phyloP scores from a whole-genome alignment of 2,888 invertebrate species.

The Ormyrus thymus region DNA sequence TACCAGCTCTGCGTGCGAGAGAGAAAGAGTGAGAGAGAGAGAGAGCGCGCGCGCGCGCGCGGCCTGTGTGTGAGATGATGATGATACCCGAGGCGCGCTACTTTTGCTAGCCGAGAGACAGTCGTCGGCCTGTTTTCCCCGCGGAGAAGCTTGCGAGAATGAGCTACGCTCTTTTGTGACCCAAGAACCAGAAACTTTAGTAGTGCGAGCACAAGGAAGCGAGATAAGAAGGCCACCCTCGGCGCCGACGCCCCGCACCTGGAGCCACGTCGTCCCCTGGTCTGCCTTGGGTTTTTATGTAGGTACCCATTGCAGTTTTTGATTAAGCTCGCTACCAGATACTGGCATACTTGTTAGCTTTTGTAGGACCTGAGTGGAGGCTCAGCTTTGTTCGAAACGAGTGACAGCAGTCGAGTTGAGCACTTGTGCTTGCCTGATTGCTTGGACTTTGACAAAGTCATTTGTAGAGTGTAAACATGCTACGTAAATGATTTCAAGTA shows the following conservation, averaged over 20 bases:
- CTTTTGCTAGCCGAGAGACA: conserved; percentile 10
- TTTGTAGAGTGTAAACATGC: conserved; percentile 31
- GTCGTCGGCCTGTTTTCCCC: too few relatives aligned
- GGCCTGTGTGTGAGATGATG: conserved; percentile 18
- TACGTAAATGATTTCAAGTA: not conserved
- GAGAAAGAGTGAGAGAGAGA: not conserved
- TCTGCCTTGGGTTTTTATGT: conserved; percentile 35
- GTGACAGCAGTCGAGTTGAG: too few relatives aligned
- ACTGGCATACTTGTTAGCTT: too few relatives aligned
- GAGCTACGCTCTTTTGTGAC: conserved; percentile 41
- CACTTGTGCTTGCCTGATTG: too few relatives aligned
- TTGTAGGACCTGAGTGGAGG: too few relatives aligned
- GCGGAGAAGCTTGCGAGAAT: conserved; percentile 16
- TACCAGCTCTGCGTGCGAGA: not conserved
- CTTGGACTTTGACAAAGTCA: conserved; percentile 29
- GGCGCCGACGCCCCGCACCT: not conserved
- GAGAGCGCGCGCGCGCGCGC: conserved; percentile 4
- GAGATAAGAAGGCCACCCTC: not conserved
- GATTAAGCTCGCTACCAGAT: too few relatives aligned
- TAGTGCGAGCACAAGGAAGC: too few relatives aligned
- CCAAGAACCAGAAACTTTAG: not conserved
- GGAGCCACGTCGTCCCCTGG: not conserved
- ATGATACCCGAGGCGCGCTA: conserved; percentile 23
- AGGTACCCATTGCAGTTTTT: not conserved
- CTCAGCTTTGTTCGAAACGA: too few relatives aligned